Evolutionary conservation across 2,797 vertebrate genomes (phyloP), one percentile per base, ranked within the genome.

Genomic region (Anomalospiza imberbis): DNA sequence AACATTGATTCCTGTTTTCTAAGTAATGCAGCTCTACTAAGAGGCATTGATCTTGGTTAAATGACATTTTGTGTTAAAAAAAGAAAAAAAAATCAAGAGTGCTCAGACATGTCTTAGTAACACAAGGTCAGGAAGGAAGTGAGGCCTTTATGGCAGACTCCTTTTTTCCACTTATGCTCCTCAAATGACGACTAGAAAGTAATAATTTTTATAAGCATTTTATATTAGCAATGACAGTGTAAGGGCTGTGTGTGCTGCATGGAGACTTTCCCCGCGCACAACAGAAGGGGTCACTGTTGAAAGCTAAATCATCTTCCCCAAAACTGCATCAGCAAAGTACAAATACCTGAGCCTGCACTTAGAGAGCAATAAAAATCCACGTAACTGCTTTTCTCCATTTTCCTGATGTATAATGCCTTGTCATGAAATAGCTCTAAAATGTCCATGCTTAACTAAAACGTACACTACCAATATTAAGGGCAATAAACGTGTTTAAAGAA

Each of bases 261-360:
- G 12, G 53, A n/a, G 21, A 8, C 31, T 50, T 36, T 88, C 9
- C 31, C 9, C 0, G 2, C 1, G 1, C 1, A 2, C 15, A 58
- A 91, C 95, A 94, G 65, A 77, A 93, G 94, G 73, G 79, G 96
- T 93, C 96, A 93, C 79, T 96, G 94, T 91, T 94, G 93, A 94
- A 96, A 96, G 70, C 28, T 3, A 82, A 92, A 96, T 95, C 2
- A 3, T 40, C 34, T 34, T 80, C 36, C 6, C n/a, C 22, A 28
- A 66, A 79, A 12, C 38, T 38, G 44, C 74, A 28, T 82, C 29
- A 20, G 26, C 7, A 2, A 72, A 34, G 15, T 26, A 6, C 12
- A 45, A 16, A 18, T 66, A 25, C 36, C 57, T 28, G n/a, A 87
- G 36, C n/a, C 48, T 20, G 18, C 55, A 44, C 29, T 34, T 65